Evolutionary conservation across 2,888 invertebrate species (phyloP).

Genomic region (Itoplectis maculator): DNA sequence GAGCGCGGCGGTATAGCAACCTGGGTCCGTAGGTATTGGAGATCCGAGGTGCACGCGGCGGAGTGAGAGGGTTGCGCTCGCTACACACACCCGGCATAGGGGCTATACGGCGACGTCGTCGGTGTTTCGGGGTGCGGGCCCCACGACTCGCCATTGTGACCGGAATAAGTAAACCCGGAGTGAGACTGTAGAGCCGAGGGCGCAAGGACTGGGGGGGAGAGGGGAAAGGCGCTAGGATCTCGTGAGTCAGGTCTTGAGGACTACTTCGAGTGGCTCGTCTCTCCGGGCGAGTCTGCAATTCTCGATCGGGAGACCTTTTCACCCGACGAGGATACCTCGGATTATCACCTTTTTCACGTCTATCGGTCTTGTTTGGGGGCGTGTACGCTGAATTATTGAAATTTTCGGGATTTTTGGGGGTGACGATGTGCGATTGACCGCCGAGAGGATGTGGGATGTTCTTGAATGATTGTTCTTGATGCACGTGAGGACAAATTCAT

Average conservation of each 20-base stretch:
- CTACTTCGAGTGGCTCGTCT: constrained; percentile 23
- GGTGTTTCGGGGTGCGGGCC: constrained; percentile 69
- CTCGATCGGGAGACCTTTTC: constrained; percentile 11
- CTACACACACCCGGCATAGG: constrained; percentile 36
- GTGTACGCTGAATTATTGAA: background rate
- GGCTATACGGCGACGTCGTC: constrained; percentile 64
- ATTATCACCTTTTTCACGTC: background rate
- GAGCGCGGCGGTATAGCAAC: constrained; percentile 19
- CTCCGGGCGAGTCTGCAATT: constrained; percentile 13
- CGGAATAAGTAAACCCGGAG: constrained; percentile 75
- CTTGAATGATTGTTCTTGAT: too few species aligned
- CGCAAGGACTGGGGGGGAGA: too few species aligned
- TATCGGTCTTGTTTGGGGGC: background rate
- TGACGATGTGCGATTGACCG: too few species aligned
- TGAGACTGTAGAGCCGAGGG: constrained; percentile 26
- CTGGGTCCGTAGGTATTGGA: constrained; percentile 20
- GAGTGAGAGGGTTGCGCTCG: constrained; percentile 55
- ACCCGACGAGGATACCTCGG: background rate
- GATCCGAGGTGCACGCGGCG: constrained; percentile 29
- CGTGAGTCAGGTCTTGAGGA: constrained; percentile 42
- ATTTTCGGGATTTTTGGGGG: background rate
- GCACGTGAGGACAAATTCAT: too few species aligned
- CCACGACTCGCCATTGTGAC: constrained; percentile 77
- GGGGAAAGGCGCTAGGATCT: background rate
- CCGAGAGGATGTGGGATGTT: too few species aligned